A percentile compares a stretch with the other conserved stretches of the same genome.
phyloP scores from a whole-genome alignment of 2,797 vertebrate species.

The Sebastes oblongus region DNA sequence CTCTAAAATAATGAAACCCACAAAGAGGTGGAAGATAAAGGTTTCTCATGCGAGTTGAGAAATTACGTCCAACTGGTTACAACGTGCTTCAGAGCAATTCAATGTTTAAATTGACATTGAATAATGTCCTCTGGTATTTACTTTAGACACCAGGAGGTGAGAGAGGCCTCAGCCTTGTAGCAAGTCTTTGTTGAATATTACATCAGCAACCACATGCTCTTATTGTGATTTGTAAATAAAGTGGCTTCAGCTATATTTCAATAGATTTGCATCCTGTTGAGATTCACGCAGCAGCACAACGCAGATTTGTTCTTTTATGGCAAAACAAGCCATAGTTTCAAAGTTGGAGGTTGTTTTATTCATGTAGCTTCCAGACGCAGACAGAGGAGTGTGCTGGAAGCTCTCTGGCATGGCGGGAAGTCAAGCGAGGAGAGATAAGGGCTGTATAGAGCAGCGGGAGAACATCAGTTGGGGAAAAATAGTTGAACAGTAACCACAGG shows the following conservation, averaged over 20 bases:
- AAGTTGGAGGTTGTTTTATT: slow-evolving; percentile 63
- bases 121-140: not conserved
- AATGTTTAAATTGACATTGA: not conserved
- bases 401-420: slow-evolving; percentile 60
- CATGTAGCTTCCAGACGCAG: slow-evolving; percentile 43
- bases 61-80: not conserved
- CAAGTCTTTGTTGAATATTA: slow-evolving; percentile 13
- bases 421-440: slow-evolving; percentile 63
- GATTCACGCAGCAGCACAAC: not conserved
- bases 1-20: not conserved
- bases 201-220: slow-evolving; percentile 1
- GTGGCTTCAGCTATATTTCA: not conserved
- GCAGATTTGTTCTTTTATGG: slow-evolving; percentile 18
- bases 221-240: slow-evolving; percentile 35
- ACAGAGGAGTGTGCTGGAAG: slow-evolving; percentile 41
- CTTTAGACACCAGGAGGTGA: not conserved
- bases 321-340: slow-evolving; percentile 22
- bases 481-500: slow-evolving; percentile 59
- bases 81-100: not conserved
- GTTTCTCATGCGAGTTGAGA: not conserved
- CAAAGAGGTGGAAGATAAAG: not conserved
- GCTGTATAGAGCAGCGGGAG: slow-evolving; percentile 51
- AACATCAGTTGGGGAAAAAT: slow-evolving; percentile 23
- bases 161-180: no score
- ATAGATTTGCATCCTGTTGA: slow-evolving; percentile 37